These are phyloP conservation scores for Eurystomus gularis DNA, from an alignment of 2,113 vertebrate species.

Conservation along the genomic window DNA sequence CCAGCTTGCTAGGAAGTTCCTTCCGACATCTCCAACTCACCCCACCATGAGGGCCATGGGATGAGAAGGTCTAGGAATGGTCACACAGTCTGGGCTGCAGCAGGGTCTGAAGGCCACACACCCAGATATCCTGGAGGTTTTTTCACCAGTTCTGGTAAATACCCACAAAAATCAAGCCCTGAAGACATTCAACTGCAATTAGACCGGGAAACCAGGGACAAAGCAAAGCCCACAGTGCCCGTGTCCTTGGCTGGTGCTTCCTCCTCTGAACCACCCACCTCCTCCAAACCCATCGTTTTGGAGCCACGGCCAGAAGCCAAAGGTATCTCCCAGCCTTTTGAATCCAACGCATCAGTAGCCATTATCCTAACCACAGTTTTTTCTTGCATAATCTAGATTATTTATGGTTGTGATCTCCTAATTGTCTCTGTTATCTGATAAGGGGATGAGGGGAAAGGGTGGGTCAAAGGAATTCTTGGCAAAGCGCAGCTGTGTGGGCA, in stretches of 20 bases:
- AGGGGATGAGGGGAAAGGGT: background rate
- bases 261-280: background rate
- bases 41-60: rapidly evolving
- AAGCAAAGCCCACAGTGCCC: background rate
- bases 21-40: background rate
- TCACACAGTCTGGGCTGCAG: background rate
- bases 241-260: background rate
- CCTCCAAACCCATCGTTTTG: background rate
- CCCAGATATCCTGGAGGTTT: background rate
- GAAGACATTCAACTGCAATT: background rate
- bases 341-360: rapidly evolving
- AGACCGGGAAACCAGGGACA: background rate
- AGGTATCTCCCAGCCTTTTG: background rate
- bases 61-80: background rate
- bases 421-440: constrained; percentile 1
- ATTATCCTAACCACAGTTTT: background rate
- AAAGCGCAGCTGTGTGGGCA: background rate
- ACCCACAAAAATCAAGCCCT: background rate
- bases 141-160: background rate
- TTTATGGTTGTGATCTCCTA: background rate
- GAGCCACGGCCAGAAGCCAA: background rate
- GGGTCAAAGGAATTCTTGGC: background rate
- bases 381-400: background rate
- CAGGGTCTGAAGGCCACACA: background rate
- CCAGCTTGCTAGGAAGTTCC: background rate